Conservation (phyloP, 2,113 vertebrate genomes). For the Rhagologus leucostigma region DNA sequence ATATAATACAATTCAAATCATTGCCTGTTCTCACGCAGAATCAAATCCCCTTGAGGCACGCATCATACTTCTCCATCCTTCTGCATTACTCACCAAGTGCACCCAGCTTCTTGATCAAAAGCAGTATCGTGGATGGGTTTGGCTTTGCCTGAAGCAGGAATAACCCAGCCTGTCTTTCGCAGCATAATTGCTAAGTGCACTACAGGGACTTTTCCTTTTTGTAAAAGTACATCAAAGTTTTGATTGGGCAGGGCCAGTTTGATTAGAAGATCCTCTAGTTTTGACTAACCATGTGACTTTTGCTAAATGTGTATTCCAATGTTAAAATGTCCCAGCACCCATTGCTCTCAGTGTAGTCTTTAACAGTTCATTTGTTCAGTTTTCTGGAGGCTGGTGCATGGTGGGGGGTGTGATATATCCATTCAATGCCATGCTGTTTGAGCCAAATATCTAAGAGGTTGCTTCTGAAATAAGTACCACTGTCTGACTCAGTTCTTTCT, state of each 20-base stretch:
- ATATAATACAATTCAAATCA: background rate
- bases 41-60: background rate
- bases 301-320: background rate
- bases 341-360: background rate
- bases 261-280: background rate
- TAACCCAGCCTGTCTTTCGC: background rate
- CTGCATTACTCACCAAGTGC: background rate
- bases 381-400: background rate
- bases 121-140: background rate
- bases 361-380: background rate
- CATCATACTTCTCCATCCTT: background rate
- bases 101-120: background rate
- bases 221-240: background rate
- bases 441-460: background rate
- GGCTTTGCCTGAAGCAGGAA: background rate
- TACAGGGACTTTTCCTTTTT: background rate
- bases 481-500: background rate
- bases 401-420: background rate
- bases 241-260: background rate
- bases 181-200: background rate
- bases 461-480: background rate
- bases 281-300: background rate
- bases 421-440: background rate
- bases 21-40: background rate
- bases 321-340: background rate